Evolutionary conservation across 1,140 invertebrate genomes (phyloP), one percentile per base, ranked within the genome.

Genomic region (Schmidtea mediterranea): DNA sequence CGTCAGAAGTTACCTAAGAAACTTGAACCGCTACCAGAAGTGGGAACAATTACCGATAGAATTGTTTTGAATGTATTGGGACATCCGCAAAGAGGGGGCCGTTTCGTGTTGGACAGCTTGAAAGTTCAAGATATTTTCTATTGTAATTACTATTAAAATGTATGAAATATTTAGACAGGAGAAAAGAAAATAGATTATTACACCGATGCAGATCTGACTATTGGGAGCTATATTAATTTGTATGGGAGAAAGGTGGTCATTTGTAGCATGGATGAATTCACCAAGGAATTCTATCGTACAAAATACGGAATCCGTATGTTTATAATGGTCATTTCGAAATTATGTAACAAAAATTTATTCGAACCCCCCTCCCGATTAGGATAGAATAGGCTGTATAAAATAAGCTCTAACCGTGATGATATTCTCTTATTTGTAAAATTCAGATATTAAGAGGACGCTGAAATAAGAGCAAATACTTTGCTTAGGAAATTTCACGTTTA

Each of bases 31-130:
- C 52, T 78, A 0, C 67, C 72, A 1, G 60, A 69, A 37, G 72
- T 74, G 2, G 78, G 77, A 1, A 65, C 69, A 22, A 55, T 69
- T 18, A 69, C 72, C 19, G 64, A 68, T 1, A 63, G 70, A 43
- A 79, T 75, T 0, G 59, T 79, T 21, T 60, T 80, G 2, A 80
- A 80, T 58, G 76, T 80, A 1, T 62, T 80, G 40, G 75, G 75
- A 12, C 64, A 69, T 22, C 68, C 68, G 52, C 59, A 65, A 1
- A 66, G 70, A 56, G 70, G 71, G n/a, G 71, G 75, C 47, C 74
- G 71, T 53, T 70, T 76, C 40, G 67, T 69, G 49, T 53, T 64
- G 16, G 67, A 69, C 53, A 66, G 58, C 54, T 53, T 67, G 16
- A 65, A 67, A 58, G 62, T 63, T 50, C 50, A 45, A 26, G 51